These are phyloP conservation scores for Bellardia bayeri DNA, from an alignment of 2,888 invertebrate species.

Conservation along the genomic window DNA sequence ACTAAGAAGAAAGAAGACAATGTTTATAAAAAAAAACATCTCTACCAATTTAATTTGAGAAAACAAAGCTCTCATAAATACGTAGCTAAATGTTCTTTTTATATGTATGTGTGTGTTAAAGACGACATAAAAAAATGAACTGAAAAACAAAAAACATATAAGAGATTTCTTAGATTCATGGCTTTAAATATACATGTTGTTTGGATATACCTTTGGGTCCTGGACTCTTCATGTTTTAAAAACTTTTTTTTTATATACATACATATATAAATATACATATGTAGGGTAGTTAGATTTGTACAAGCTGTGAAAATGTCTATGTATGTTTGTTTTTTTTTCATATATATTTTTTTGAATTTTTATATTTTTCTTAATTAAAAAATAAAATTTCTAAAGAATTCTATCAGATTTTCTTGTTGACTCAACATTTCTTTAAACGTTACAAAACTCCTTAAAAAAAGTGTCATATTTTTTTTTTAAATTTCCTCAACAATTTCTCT, in stretches of 20 bases:
- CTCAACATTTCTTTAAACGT: conserved; percentile 33
- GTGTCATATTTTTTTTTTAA: conserved; percentile 44
- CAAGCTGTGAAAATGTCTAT: conserved; percentile 44
- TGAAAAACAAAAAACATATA: neutral
- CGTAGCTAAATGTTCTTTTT: conserved; percentile 30
- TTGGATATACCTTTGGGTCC: conserved; percentile 51
- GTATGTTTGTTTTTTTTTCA: neutral
- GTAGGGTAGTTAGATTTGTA: neutral
- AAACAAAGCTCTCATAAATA: conserved; percentile 29
- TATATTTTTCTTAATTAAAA: conserved; percentile 39
- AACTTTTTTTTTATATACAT: conserved; percentile 2
- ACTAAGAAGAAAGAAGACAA: neutral
- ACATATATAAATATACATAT: neutral
- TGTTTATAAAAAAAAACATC: neutral
- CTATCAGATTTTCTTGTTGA: neutral
- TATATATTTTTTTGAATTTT: neutral
- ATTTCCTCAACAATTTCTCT: conserved; percentile 29
- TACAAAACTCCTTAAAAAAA: conserved; percentile 46
- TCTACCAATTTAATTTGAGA: conserved; percentile 27
- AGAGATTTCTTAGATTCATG: neutral
- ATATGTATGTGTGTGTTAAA: neutral
- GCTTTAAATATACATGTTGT: neutral
- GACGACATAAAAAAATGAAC: neutral
- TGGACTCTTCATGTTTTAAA: conserved; percentile 6
- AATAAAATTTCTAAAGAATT: conserved; percentile 32